Evolutionary conservation across 2,888 invertebrate genomes (phyloP).

Genomic region (Pheosia gnoma): DNA sequence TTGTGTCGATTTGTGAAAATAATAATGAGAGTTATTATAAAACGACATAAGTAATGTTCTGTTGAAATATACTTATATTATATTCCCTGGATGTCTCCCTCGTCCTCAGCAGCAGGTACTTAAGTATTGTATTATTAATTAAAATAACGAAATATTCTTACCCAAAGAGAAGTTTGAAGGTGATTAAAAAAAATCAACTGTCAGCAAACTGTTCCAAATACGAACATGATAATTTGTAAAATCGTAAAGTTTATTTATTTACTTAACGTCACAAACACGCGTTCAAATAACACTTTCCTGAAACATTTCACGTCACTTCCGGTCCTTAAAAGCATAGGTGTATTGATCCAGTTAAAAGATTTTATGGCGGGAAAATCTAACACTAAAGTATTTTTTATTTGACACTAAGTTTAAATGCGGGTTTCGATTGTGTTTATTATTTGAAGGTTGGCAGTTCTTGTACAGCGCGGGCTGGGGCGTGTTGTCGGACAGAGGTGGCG

Average conservation of each 20-base stretch:
- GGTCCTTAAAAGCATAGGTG: conserved; percentile 58
- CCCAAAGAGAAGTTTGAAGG: conserved; percentile 35
- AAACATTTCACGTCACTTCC: conserved; percentile 72
- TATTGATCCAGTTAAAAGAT: conserved; percentile 6
- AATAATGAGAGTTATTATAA: too few relatives aligned
- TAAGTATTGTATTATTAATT: conserved; percentile 7
- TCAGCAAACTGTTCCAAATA: conserved; percentile 55
- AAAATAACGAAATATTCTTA: conserved; percentile 40
- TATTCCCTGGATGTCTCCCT: too few relatives aligned
- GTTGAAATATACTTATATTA: too few relatives aligned
- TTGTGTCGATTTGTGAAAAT: too few relatives aligned
- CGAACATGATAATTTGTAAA: conserved; percentile 49
- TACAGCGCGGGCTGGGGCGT: conserved; percentile 41
- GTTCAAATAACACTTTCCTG: conserved; percentile 67
- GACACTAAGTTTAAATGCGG: neutral
- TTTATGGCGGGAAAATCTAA: neutral
- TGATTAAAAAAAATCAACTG: conserved; percentile 26
- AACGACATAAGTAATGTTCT: too few relatives aligned
- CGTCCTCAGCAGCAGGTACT: too few relatives aligned
- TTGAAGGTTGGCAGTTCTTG: neutral
- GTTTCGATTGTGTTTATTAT: neutral
- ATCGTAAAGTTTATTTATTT: conserved; percentile 6
- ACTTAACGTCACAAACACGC: conserved; percentile 35
- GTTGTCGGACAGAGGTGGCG: conserved; percentile 50
- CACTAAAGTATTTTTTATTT: neutral